Evolutionary conservation across 2,797 vertebrate species (phyloP).

Genomic region (Bradypodion pumilum): DNA sequence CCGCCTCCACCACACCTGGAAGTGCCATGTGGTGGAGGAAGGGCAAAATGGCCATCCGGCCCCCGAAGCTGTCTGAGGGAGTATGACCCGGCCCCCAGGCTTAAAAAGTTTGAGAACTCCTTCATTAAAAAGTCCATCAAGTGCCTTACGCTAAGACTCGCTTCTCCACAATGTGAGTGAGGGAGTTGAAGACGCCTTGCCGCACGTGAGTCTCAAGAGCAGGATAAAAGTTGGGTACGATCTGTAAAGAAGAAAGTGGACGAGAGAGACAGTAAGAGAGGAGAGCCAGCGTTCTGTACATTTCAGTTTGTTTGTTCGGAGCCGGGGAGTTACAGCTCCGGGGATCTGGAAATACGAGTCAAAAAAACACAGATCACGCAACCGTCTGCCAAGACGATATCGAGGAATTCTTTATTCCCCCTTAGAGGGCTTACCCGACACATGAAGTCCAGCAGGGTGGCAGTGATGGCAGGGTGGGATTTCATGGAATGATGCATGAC

Average conservation of each 20-base stretch:
- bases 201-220: constrained; percentile 90
- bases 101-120: too few species aligned
- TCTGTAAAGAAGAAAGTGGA: constrained; percentile 71
- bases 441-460: constrained; percentile 97
- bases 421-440: constrained; percentile 83
- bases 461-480: constrained; percentile 96
- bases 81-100: too few species aligned
- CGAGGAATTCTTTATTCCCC: too few species aligned
- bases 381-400: too few species aligned
- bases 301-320: too few species aligned
- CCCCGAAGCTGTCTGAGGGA: too few species aligned
- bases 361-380: not conserved
- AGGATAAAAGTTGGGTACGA: constrained; percentile 95
- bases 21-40: too few species aligned
- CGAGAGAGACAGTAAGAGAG: accelerated
- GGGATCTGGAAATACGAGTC: too few species aligned
- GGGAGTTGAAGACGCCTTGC: constrained; percentile 93
- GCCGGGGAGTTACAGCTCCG: too few species aligned
- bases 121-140: too few species aligned
- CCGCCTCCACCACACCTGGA: too few species aligned
- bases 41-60: too few species aligned
- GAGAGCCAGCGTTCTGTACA: not conserved
- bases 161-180: constrained; percentile 98
- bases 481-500: constrained; percentile 99
- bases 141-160: constrained; percentile 96